A percentile compares a stretch with the other conserved stretches of the same genome.
These are phyloP conservation scores for Cerastis leucographa DNA, from an alignment of 2,888 invertebrate species.

Conservation along the genomic window DNA sequence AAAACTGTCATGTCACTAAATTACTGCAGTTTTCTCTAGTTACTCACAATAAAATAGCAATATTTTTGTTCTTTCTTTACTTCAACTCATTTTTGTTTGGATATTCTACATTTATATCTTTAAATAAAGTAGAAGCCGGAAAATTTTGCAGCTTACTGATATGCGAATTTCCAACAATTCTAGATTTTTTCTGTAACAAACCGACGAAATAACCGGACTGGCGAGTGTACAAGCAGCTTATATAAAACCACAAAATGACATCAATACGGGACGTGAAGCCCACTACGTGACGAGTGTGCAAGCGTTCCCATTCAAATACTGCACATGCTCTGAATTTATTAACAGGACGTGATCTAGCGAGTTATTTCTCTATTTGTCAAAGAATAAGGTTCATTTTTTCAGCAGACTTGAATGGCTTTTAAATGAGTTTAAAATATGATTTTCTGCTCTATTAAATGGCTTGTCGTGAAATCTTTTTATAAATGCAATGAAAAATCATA, in stretches of 20 bases:
- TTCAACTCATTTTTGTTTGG: no score
- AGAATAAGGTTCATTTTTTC: not conserved
- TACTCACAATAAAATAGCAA: no score
- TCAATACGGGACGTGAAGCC: not conserved
- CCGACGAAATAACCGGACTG: not conserved
- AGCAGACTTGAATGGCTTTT: not conserved
- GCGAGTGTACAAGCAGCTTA: not conserved
- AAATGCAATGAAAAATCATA: not conserved
- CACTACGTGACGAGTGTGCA: constrained; percentile 21
- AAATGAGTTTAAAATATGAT: not conserved
- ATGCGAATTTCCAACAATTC: not conserved
- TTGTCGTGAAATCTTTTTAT: not conserved
- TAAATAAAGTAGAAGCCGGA: no score
- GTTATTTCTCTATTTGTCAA: not conserved
- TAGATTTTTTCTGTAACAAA: not conserved
- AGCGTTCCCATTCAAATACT: constrained; percentile 14
- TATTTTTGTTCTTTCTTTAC: no score
- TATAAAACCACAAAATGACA: not conserved
- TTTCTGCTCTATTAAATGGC: not conserved
- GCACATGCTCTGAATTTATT: constrained; percentile 32
- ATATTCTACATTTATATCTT: no score
- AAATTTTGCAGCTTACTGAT: no score
- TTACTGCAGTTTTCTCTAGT: no score
- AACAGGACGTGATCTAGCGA: not conserved
- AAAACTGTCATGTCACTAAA: no score